These are phyloP conservation scores for Loripinus fragilis DNA, from an alignment of 2,888 invertebrate species.

Conservation along the genomic window DNA sequence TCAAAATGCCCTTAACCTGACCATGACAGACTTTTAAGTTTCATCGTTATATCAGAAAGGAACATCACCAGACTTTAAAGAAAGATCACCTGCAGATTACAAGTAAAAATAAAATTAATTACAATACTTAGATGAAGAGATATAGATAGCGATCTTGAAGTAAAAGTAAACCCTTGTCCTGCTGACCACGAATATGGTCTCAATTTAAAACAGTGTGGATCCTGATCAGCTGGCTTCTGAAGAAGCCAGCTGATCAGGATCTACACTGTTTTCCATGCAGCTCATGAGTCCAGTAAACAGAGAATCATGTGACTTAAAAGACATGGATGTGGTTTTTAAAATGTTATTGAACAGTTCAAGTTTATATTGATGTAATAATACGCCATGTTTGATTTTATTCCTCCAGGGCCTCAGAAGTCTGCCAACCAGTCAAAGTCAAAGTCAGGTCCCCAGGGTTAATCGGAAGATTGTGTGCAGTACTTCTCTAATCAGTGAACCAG, in stretches of 20 bases:
- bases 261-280: too few species aligned
- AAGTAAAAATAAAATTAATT: constrained; percentile 17
- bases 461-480: constrained; percentile 25
- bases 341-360: constrained; percentile 16
- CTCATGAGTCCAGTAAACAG: too few species aligned
- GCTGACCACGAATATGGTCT: too few species aligned
- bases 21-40: neutral
- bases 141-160: constrained; percentile 10
- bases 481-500: constrained; percentile 17
- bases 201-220: too few species aligned
- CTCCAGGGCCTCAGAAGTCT: constrained; percentile 9
- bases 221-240: too few species aligned
- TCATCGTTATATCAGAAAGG: neutral
- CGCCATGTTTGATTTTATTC: constrained; percentile 1
- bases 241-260: too few species aligned
- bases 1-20: neutral
- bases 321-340: too few species aligned
- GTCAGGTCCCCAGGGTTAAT: constrained; percentile 18
- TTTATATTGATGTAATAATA: constrained; percentile 3
- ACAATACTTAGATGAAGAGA: constrained; percentile 12
- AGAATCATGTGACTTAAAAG: too few species aligned
- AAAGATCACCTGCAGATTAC: constrained; percentile 14
- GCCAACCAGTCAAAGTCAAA: constrained; percentile 7
- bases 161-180: too few species aligned
- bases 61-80: constrained; percentile 18